Evolutionary conservation across 2,113 vertebrate genomes (phyloP).

Genomic region (Elaphurus davidianus): DNA sequence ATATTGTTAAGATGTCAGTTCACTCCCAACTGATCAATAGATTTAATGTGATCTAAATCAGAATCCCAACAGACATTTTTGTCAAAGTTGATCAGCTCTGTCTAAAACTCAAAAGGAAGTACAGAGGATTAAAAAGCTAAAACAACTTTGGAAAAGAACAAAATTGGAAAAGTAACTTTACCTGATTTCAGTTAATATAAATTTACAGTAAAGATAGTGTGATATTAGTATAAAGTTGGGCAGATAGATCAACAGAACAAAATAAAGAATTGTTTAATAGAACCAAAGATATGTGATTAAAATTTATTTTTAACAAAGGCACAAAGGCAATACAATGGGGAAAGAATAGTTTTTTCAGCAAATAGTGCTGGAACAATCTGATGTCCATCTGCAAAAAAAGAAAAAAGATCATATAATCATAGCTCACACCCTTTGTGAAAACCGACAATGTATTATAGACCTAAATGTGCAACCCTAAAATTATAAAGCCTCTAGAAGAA

Average conservation of each 20-base stretch:
- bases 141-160: neutral
- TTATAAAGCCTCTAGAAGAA: neutral
- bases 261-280: neutral
- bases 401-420: neutral
- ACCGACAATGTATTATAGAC: neutral
- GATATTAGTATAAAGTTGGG: neutral
- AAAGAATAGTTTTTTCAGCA: neutral
- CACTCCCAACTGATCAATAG: neutral
- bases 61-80: neutral
- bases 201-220: neutral
- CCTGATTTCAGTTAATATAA: neutral
- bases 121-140: neutral
- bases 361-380: neutral
- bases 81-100: neutral
- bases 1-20: neutral
- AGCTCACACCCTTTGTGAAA: neutral
- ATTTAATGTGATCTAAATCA: neutral
- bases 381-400: neutral
- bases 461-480: neutral
- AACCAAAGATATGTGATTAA: neutral
- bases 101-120: neutral
- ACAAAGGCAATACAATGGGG: neutral
- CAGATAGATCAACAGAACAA: neutral
- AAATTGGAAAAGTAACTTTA: neutral
- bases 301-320: neutral